Evolutionary conservation across 2,888 invertebrate genomes (phyloP).

Genomic region (Cerastis leucographa): DNA sequence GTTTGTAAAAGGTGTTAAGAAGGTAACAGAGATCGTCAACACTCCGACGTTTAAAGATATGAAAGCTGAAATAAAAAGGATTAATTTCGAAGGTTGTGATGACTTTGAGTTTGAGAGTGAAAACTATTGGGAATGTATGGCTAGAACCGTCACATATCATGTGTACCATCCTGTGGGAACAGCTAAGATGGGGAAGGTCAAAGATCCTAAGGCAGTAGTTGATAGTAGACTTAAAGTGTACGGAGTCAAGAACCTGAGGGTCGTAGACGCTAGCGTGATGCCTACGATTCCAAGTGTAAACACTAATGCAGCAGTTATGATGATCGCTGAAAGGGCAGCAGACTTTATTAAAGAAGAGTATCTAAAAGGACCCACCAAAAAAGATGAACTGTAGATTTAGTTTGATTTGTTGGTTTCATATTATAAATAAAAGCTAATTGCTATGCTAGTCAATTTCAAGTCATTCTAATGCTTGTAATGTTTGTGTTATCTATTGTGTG

Average conservation of each 20-base stretch:
- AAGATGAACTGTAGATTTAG: conserved; percentile 77
- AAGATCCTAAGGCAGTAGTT: conserved; percentile 80
- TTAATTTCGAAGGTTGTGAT: conserved; percentile 81
- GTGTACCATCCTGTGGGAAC: conserved; percentile 88
- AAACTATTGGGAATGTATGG: conserved; percentile 87
- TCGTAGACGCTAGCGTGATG: conserved; percentile 87
- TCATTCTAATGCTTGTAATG: conserved; percentile 6
- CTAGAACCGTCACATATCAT: conserved; percentile 83
- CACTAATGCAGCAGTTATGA: conserved; percentile 85
- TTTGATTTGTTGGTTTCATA: background rate
- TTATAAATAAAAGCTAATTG: conserved; percentile 8
- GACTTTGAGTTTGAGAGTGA: conserved; percentile 77
- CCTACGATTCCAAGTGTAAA: conserved; percentile 86
- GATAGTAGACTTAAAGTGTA: conserved; percentile 78
- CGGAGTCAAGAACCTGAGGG: conserved; percentile 79
- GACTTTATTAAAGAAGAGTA: conserved; percentile 84
- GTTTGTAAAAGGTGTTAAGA: conserved; percentile 80
- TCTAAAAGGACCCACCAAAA: conserved; percentile 58
- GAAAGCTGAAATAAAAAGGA: conserved; percentile 81
- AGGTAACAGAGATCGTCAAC: conserved; percentile 78
- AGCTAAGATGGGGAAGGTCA: conserved; percentile 82
- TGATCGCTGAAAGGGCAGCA: conserved; percentile 86
- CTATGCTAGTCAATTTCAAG: conserved; percentile 41
- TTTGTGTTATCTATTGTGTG: conserved; percentile 7
- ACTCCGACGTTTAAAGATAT: conserved; percentile 79